These are phyloP conservation scores for Amblyraja radiata DNA, from an alignment of 2,797 vertebrate genomes.

Conservation along the genomic window DNA sequence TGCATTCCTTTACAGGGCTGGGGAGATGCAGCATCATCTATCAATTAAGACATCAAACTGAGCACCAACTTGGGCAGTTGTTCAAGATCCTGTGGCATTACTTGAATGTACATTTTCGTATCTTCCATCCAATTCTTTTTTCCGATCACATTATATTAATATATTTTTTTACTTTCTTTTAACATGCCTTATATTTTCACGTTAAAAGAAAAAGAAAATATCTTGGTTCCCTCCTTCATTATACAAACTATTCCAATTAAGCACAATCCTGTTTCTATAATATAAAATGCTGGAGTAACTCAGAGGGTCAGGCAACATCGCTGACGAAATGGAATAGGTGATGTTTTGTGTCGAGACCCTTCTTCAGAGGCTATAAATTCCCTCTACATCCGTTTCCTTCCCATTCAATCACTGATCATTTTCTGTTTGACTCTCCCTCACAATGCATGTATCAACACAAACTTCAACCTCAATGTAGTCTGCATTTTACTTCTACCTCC, in stretches of 20 bases:
- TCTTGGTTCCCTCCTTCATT: not conserved
- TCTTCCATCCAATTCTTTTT: not conserved
- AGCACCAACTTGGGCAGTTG: not conserved
- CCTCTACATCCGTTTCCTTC: not conserved
- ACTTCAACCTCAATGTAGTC: not conserved
- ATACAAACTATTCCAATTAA: not conserved
- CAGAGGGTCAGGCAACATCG: too few species aligned
- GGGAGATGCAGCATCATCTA: not conserved
- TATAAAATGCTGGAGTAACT: not conserved
- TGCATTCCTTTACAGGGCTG: not conserved
- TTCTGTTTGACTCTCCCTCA: not conserved
- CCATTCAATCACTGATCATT: not conserved
- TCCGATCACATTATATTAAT: not conserved
- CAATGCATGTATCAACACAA: too few species aligned
- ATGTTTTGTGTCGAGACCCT: too few species aligned
- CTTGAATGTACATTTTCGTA: not conserved
- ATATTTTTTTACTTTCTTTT: not conserved
- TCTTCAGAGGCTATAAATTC: not conserved
- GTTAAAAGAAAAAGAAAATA: not conserved
- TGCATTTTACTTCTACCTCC: too few species aligned
- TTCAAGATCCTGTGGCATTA: not conserved
- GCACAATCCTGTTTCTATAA: not conserved
- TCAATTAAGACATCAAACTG: not conserved
- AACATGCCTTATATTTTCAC: not conserved
- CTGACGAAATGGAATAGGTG: too few species aligned